Evolutionary conservation across 2,888 invertebrate species (phyloP).

Genomic region (Anodontia alba): DNA sequence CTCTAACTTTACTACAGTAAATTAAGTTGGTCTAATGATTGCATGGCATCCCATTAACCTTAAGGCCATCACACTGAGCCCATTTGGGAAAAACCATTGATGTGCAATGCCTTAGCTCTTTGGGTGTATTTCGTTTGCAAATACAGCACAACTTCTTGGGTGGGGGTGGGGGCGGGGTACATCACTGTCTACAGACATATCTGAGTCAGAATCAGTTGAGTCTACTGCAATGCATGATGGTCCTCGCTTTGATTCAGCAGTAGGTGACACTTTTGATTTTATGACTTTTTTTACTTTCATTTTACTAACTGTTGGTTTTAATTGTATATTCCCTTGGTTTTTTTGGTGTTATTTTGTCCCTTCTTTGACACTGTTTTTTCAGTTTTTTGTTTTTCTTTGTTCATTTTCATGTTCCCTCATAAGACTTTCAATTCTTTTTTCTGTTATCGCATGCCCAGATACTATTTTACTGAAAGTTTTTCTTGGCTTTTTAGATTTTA

Average conservation of each 20-base stretch:
- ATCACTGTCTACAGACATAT: conserved; percentile 6
- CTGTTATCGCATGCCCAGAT: conserved; percentile 12
- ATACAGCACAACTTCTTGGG: conserved; percentile 7
- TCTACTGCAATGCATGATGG: not conserved
- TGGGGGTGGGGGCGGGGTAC: too few species aligned
- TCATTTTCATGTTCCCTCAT: conserved; percentile 9
- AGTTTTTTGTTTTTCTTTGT: conserved; percentile 17
- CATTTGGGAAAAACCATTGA: not conserved
- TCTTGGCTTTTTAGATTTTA: conserved; percentile 12
- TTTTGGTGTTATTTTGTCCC: not conserved
- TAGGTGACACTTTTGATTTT: not conserved
- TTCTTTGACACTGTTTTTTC: not conserved
- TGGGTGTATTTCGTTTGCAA: conserved; percentile 4
- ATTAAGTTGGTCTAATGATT: conserved; percentile 7
- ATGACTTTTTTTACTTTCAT: not conserved
- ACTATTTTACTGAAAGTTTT: conserved; percentile 16
- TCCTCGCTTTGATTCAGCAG: conserved; percentile 4
- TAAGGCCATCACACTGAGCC: conserved; percentile 14
- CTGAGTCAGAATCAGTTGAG: conserved; percentile 4
- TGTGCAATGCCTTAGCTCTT: not conserved
- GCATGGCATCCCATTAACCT: not conserved
- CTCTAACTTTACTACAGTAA: not conserved
- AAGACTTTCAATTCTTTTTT: not conserved
- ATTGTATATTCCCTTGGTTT: not conserved
- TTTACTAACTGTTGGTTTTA: not conserved